Evolutionary conservation across 2,888 invertebrate species (phyloP), one percentile per base, ranked within the genome.

Genomic region (Bembecia ichneumoniformis): DNA sequence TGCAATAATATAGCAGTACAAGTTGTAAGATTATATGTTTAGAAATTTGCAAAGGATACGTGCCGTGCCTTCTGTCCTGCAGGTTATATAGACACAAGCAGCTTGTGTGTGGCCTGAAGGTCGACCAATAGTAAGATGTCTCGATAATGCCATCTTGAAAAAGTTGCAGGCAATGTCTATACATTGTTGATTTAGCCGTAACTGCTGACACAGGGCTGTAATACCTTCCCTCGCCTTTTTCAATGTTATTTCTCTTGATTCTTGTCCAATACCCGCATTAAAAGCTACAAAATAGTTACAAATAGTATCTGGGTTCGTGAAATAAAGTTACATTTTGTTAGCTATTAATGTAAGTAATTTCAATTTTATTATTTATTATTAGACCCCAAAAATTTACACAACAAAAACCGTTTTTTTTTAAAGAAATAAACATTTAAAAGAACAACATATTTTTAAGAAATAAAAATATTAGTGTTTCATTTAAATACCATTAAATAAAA

Each of bases 31-130:
- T 40, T 14, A n/a, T 62, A 13, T 40, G 3, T 40, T 11, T 40
- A 40, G 14, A 46, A 11, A 20, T 13, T 20, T 28, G 13, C 34
- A 88, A 90, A 93, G 89, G 91, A 91, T 94, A 96, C 96, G 98
- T 58, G 96, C 93, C 52, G 98, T 98, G 62, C 95, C 95, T 80
- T 98, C 97, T 1, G 95, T 94, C 56, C 99, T 90, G 68, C 99
- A 99, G 0, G 98, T 98, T 71, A 99, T 94, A 72, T 99, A 99
- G 2, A 99, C 94, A 77, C 99, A 99, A 20, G 99, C 98, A 35
- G 98, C 98, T 68, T 97, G 93, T 48, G 99, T 96, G 68, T 96
- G 95, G 11, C 93, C 91, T 56, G 95, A 93, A 59, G 94, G 95
- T 35, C 99, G 89, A 9, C 99, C 99, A 62, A 97, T 91, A 0